Base-by-base conservation (phyloP, 2,888 invertebrate genomes). In the Ommatoiulus sabulosus region DNA sequence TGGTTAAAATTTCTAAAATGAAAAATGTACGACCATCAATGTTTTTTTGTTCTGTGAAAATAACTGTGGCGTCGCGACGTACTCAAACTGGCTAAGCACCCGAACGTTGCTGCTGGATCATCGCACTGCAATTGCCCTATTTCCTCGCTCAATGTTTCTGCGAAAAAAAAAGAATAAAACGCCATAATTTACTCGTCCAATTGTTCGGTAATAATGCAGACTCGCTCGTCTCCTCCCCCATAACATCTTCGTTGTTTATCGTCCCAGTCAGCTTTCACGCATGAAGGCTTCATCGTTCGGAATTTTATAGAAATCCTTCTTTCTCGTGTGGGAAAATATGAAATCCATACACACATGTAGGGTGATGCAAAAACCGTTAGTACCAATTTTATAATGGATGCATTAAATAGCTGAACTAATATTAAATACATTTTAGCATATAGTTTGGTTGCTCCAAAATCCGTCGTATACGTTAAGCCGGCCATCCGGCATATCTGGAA, bases 121-220 rank as follows among this genome's bases (percentile, higher is more conserved):
- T 80, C 80, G 80, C 80, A 24, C 80, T 80, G 35, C 35, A 80
- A 80, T 35, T 12, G 24, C 20, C 80, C 35, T 80, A 80, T 80
- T 80, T 80, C 80, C 24, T 80, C 80, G 35, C 80, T 35, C 20
- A 80, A 80, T 80, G 80, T 80, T 80, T 80, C 80, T 12, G 35
- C 35, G 12, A 12, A 63, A 35, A 80, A 80, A 80, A 80, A 35
- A 12, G 12, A 35, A 35, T 35, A 80, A 52, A 72, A 80, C 24
- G 80, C 80, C 80, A 80, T 80, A 80, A 80, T 80, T 80, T 80
- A 80, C 80, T 80, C 35, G 24, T 80, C 80, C 80, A 80, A 80
- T 80, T 80, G 80, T 80, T 80, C 80, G 80, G 80, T 20, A 80
- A 80, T 80, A 80, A 80, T 80, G 80, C 24, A 80, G 80, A 35